Evolutionary conservation across 2,113 vertebrate species (phyloP).

Genomic region (Rhinolophus ferrumequinum): DNA sequence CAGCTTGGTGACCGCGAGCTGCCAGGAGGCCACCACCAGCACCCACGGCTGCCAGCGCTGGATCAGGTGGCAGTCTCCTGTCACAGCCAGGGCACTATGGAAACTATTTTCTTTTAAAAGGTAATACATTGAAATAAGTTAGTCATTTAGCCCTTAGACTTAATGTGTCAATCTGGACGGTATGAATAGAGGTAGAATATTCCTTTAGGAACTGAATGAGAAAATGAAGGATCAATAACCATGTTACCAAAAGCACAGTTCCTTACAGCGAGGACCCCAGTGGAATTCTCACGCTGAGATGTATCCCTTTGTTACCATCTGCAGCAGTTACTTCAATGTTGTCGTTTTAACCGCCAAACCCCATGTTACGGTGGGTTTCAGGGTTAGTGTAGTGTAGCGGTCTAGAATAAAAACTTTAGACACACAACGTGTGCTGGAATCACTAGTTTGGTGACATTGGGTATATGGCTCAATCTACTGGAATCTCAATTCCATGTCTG

Average conservation of each 20-base stretch:
- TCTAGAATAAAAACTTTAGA: neutral
- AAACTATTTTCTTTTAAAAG: neutral
- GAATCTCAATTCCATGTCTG: neutral
- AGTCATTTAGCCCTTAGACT: neutral
- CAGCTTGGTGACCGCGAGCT: neutral
- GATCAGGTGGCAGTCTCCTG: neutral
- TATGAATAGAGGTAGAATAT: neutral
- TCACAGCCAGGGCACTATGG: neutral
- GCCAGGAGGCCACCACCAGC: neutral
- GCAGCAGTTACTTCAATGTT: neutral
- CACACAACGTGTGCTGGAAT: neutral
- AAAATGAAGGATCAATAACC: neutral
- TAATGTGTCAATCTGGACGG: neutral
- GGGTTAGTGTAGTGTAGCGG: neutral
- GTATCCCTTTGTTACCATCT: neutral
- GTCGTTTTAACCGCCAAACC: neutral
- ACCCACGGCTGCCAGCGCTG: neutral
- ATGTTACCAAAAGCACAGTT: neutral
- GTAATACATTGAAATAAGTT: neutral
- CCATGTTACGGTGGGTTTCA: neutral
- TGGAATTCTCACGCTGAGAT: neutral
- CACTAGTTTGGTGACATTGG: slow-evolving; percentile 47
- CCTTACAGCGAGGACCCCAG: neutral
- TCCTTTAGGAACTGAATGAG: neutral
- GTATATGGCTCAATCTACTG: neutral